Evolutionary conservation across 2,113 vertebrate genomes (phyloP).

Genomic region (Fulica atra): DNA sequence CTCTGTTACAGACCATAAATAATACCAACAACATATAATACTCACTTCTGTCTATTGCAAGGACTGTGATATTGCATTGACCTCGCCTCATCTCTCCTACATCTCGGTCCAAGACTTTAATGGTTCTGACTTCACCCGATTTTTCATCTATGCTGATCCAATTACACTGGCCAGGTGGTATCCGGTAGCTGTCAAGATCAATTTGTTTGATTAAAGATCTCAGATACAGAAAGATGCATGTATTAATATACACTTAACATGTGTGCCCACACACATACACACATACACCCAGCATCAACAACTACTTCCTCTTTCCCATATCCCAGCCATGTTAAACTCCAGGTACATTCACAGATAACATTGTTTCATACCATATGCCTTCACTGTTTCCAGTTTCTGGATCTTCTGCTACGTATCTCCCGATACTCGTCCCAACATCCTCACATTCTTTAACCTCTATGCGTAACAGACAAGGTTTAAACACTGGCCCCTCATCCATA

Average conservation of each 20-base stretch:
- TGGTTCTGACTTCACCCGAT: conserved; percentile 80
- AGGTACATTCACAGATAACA: neutral
- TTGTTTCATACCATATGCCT: conserved; percentile 80
- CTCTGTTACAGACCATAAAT: neutral
- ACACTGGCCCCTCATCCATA: conserved; percentile 86
- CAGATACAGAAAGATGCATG: neutral
- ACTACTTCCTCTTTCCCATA: neutral
- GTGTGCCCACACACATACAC: accelerated
- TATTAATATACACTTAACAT: neutral
- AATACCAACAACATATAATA: neutral
- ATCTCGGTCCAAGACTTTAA: conserved; percentile 84
- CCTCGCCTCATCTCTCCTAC: conserved; percentile 75
- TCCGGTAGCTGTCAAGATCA: conserved; percentile 80
- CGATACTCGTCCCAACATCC: conserved; percentile 71
- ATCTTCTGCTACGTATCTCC: conserved; percentile 79
- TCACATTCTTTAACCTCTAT: conserved; percentile 80
- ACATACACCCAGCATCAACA: neutral
- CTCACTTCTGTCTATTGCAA: conserved; percentile 77
- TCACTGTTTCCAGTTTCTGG: conserved; percentile 81
- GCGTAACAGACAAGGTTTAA: conserved; percentile 69
- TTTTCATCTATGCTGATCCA: conserved; percentile 82
- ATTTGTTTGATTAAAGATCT: neutral
- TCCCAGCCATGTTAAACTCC: neutral
- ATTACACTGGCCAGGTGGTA: conserved; percentile 75
- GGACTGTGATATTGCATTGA: conserved; percentile 77